Evolutionary conservation across 2,113 vertebrate species (phyloP).

Genomic region (Melospiza melodia): DNA sequence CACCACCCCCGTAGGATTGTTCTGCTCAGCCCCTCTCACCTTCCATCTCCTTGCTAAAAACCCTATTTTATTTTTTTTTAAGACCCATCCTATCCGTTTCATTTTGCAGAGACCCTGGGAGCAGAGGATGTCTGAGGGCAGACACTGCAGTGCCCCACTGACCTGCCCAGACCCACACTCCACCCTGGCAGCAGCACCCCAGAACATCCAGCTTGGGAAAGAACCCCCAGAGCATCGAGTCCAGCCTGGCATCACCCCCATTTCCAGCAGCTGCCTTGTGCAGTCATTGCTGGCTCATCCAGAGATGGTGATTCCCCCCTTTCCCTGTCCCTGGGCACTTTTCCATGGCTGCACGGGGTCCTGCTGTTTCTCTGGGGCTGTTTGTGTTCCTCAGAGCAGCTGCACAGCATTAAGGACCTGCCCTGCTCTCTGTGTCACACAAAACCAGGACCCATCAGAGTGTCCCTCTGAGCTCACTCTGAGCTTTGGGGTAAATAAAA

Average conservation of each 20-base stretch:
- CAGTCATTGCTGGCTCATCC: not conserved
- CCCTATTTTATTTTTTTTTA: not conserved
- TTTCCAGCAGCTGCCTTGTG: not conserved
- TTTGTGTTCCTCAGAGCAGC: too few species aligned
- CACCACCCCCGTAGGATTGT: not conserved
- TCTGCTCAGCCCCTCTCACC: not conserved
- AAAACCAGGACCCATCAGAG: too few species aligned
- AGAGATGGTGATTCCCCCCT: not conserved
- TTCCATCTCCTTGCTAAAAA: not conserved
- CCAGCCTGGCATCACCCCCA: not conserved
- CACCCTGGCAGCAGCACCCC: not conserved
- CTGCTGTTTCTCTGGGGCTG: too few species aligned
- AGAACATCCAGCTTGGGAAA: not conserved
- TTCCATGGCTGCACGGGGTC: too few species aligned
- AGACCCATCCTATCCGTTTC: not conserved
- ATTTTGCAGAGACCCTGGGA: not conserved
- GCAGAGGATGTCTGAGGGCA: not conserved
- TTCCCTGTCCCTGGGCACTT: not conserved
- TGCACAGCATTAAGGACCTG: too few species aligned
- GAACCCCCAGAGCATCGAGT: not conserved
- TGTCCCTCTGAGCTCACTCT: too few species aligned
- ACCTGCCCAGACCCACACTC: not conserved
- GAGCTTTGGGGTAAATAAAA: too few species aligned
- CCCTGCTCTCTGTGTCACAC: too few species aligned
- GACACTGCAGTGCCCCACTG: rapidly evolving